Evolutionary conservation across 2,113 vertebrate species (phyloP), one percentile per base, ranked within the genome.

Genomic region (Pomatostomus ruficeps): DNA sequence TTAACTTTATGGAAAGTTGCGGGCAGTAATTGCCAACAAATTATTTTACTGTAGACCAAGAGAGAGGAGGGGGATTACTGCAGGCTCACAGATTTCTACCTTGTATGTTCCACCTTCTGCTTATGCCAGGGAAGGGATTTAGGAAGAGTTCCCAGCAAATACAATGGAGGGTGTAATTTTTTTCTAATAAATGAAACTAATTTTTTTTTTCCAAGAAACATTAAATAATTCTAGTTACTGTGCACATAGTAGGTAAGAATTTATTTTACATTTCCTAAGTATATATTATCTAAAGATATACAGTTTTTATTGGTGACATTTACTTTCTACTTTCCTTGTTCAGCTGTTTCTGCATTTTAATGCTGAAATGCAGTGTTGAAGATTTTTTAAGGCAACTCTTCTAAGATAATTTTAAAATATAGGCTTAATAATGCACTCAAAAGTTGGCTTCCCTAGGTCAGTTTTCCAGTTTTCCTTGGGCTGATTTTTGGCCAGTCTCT

Each of bases 261-360:
- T 82, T 73, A 26, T 93, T 95, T 95, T 79, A 33, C 9, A 66
- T 75, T 95, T 96, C n/a, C 38, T 46, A 85, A 58, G 36, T 73
- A 16, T 77, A 26, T 68, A 48, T 93, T 91, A 58, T 55, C 62
- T 82, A 88, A 91, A 93, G 73, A n/a, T 25, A 83, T 54, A 55
- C 9, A 8, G 7, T 89, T 85, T 89, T 38, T 85, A 2, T 49
- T 70, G 51, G 43, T 91, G 62, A 88, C 51, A 51, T 85, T 94
- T 80, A 19, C 81, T 68, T 85, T 94, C 49, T 29, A 31, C 61
- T 85, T 85, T 35, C 22, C 9, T 72, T 76, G 26, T 79, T 92
- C 66, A 79, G 6, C 42, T 61, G 4, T 48, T 52, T 61, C 66
- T 91, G 71, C 35, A 42, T 94, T 96, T 93, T 79, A 76, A 43